Base-by-base conservation (phyloP, 2,888 invertebrate genomes). In the Phyto melanocephala region DNA sequence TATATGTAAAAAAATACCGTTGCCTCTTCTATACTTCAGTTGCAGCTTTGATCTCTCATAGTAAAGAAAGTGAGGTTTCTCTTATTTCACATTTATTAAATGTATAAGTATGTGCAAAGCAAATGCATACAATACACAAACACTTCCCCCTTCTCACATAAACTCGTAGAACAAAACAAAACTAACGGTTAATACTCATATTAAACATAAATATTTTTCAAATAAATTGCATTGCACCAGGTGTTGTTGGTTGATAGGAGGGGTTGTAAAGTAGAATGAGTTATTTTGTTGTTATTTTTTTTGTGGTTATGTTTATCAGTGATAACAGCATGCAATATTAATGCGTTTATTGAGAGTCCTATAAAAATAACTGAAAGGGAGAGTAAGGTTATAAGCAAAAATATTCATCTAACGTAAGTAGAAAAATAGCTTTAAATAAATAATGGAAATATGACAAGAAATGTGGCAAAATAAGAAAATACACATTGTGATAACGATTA, bases 201-300 rank as follows among this genome's bases (percentile, higher is more conserved):
- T 47, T 47, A 47, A 47, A 47, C 11, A 62, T 11, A 28, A 62
- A 62, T 28, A 45, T 62, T 45, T 63, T 47, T 33, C 1, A 47
- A 63, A 11, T 62, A 62, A 62, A 62, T 62, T 42, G 62, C 28
- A 47, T 11, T 47, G 37, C 58, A 58, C 40, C 58, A 58, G 28
- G 47, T 63, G 63, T 33, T 63, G 45, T 47, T 63, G 17, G 1
- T 35, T 13, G 20, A 13, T n/a, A 2, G 40, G 7, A 1, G 22
- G 22, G 20, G 8, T 22, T 7, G 13, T 17, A 58, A 37, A n/a
- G 28, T n/a, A 2, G 35, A 13, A 3, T 17, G 40, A 40, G 40
- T 10, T n/a, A 15, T 7, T 20, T 20, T 37, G 37, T 7, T 10
- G 2, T 13, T 58, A 37, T 58, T 58, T 15, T 47, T 47, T 10